Percentiles rank a stretch among this genome's conserved stretches.
These are phyloP conservation scores for Drosophila algonquin DNA, from an alignment of 2,888 invertebrate species.

Conservation along the genomic window DNA sequence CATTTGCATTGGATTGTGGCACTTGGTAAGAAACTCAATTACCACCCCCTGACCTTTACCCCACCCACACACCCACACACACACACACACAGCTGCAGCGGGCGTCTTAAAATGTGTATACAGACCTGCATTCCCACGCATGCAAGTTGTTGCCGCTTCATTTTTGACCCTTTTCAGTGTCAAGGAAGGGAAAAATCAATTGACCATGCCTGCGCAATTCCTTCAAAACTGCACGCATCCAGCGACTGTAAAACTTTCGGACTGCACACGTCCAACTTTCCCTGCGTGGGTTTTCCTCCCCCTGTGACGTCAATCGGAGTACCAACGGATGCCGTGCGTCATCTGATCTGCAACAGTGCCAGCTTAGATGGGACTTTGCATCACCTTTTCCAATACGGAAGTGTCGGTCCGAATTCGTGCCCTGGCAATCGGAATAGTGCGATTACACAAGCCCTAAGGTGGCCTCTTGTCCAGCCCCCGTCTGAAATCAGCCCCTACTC, in stretches of 20 bases:
- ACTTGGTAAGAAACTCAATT: constrained; percentile 87
- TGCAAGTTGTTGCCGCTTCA: constrained; percentile 32
- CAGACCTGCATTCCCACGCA: constrained; percentile 27
- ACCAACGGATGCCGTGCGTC: constrained; percentile 13
- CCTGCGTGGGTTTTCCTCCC: constrained; percentile 28
- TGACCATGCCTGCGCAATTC: constrained; percentile 39
- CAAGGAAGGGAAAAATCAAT: constrained; percentile 73
- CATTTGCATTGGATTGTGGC: constrained; percentile 89
- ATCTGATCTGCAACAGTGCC: constrained; percentile 12
- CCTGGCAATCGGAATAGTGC: no score
- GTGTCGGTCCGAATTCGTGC: constrained; percentile 4
- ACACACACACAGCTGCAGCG: constrained; percentile 4
- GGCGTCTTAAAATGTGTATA: constrained; percentile 4
- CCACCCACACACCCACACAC: not conserved
- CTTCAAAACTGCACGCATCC: constrained; percentile 49
- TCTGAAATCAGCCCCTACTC: not conserved
- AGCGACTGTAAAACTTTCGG: constrained; percentile 32
- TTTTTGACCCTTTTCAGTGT: constrained; percentile 72
- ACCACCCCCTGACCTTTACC: constrained; percentile 23
- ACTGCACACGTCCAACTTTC: not conserved
- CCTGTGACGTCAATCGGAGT: constrained; percentile 43
- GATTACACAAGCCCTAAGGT: constrained; percentile 26
- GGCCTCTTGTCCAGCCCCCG: not conserved
- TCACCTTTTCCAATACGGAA: not conserved
- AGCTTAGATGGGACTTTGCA: not conserved